Evolutionary conservation across 2,888 invertebrate species (phyloP), one percentile per base, ranked within the genome.

Genomic region (Palloptera scutellata): DNA sequence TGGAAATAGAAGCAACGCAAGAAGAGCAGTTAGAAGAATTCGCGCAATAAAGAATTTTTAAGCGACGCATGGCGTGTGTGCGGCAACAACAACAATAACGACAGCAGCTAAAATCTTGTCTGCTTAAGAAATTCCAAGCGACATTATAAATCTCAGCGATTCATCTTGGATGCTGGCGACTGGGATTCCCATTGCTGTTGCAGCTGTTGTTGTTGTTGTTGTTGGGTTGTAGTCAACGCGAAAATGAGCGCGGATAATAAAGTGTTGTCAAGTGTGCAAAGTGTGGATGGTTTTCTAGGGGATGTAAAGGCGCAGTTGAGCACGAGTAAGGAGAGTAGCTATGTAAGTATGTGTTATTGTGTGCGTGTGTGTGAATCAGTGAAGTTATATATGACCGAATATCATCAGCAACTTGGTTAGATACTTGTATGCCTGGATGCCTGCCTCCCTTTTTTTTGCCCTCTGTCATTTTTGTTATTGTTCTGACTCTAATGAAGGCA

Each of bases 101-200:
- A 53, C 40, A 51, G n/a, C 41, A 42, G 41, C 52, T 52, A 53
- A 20, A 15, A n/a, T 17, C 1, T n/a, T 17, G 17, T 41, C 41
- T 42, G 58, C 41, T 4, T 1, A 13, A 60, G 53, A 17, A 48
- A 60, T 58, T 45, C 19, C 60, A 48, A 12, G 60, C 48, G 45
- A 20, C 48, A 45, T 45, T 48, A 60, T 48, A 48, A 60, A 60
- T 60, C 60, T 60, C 60, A 5, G 45, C 48, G 9, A 48, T 48
- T 20, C 48, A 45, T 48, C 48, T 59, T 60, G 48, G 12, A 19
- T 19, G 42, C n/a, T 17, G 6, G 15, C 12, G 40, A 45, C 43
- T 20, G 48, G 15, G 4, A 48, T 1, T 48, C 9, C 48, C 48
- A 4, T 48, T 15, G 13, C 13, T 48, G 1, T 11, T 48, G 6